Evolutionary conservation across 1,140 invertebrate species (phyloP).

Genomic region (Colletes latitarsis): DNA sequence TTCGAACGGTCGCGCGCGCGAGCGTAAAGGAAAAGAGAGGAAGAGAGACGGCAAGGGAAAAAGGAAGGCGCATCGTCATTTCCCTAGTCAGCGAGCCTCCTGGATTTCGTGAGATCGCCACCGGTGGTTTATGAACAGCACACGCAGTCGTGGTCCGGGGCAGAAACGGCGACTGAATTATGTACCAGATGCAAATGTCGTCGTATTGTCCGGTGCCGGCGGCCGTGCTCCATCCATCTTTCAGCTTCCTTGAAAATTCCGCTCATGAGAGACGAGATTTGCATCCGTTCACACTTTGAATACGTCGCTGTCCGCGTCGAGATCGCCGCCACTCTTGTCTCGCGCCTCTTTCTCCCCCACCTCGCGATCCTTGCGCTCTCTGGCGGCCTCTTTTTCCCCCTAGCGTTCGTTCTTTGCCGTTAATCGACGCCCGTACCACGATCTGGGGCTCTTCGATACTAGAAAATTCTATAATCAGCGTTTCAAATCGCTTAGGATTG

Average conservation of each 20-base stretch:
- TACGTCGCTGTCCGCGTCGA: conserved; percentile 47
- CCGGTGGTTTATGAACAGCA: conserved; percentile 53
- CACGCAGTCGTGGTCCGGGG: conserved; percentile 47
- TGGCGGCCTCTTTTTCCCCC: not conserved
- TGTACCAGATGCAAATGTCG: conserved; percentile 70
- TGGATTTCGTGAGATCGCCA: conserved; percentile 31
- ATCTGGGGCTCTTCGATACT: not conserved
- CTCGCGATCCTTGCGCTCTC: not conserved
- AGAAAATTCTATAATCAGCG: too few relatives aligned
- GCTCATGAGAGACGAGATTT: conserved; percentile 67
- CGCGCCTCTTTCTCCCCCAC: not conserved
- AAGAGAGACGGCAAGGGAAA: not conserved
- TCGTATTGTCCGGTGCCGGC: conserved; percentile 62
- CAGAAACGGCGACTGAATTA: conserved; percentile 68
- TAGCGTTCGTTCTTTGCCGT: not conserved
- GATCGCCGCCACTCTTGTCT: not conserved
- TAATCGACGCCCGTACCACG: conserved; percentile 18
- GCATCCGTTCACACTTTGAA: conserved; percentile 70
- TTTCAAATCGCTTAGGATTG: too few relatives aligned
- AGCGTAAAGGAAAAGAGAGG: not conserved
- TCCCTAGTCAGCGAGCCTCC: not conserved
- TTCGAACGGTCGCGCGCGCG: conserved; percentile 2
- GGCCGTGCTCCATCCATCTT: conserved; percentile 66
- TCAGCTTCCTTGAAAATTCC: conserved; percentile 70
- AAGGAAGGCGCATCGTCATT: not conserved